Base-by-base conservation (phyloP, 2,888 invertebrate genomes). In the Callimorpha dominula region DNA sequence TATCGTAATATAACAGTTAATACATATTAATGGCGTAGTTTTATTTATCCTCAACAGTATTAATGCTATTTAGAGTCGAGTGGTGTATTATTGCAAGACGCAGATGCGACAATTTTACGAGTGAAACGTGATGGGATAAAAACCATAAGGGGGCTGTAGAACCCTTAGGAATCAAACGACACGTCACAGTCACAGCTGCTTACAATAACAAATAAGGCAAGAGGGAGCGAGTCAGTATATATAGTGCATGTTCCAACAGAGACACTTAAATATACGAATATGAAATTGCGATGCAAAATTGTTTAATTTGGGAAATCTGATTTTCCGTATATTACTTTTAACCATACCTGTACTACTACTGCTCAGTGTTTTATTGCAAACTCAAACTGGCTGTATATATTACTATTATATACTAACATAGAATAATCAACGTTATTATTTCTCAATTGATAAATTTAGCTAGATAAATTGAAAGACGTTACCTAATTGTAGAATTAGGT, bases 41-140 rank as follows among this genome's bases (percentile, higher is more conserved):
- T 79, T 79, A 71, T 79, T 71, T 78, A 68, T 43, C 72, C 9
- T 42, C 74, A 72, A 77, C 66, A 66, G 54, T 68, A 81, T 83
- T 71, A 72, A 46, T 9, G 50, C 14, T 52, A 17, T 63, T 17
- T 50, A 46, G 40, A 40, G n/a, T 17, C n/a, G 54, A 15, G 69
- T 65, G 60, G 49, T 64, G 43, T 20, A 12, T 17, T 49, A 73
- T 46, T 74, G 40, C 60, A 63, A 72, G 52, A n/a, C 42, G 68
- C 80, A 81, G 78, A 83, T 77, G 81, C 60, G 69, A 62, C 66
- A 73, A 69, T 74, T 76, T 83, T 81, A 82, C 78, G 78, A 70
- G 14, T 65, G 40, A 17, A 60, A 74, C 71, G 74, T 71, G 74
- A 74, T 74, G 17, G 64, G 31, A 68, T 40, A 67, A 66, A 63